These are phyloP conservation scores for Melanaphis sacchari DNA, from an alignment of 1,140 invertebrate genomes.

Conservation along the genomic window DNA sequence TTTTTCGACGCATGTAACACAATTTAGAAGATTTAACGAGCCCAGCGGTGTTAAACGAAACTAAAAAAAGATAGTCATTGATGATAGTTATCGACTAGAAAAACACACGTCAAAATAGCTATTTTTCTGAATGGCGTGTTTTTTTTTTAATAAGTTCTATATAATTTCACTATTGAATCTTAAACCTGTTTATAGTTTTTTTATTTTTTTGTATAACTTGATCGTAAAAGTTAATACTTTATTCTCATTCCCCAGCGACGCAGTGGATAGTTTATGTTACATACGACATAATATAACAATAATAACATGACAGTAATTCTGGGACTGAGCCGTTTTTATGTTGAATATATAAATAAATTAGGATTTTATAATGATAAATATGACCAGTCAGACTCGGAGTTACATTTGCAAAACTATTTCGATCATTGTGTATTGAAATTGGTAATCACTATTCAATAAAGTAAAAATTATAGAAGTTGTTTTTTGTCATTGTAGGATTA, in stretches of 20 bases:
- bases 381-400: neutral
- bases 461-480: neutral
- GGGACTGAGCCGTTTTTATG: constrained; percentile 17
- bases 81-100: neutral
- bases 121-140: neutral
- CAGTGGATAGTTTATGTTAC: neutral
- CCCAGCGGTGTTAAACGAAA: no score
- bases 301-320: constrained; percentile 36
- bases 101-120: neutral
- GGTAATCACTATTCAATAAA: neutral
- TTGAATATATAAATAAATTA: neutral
- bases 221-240: constrained; percentile 46
- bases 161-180: neutral
- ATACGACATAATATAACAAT: neutral
- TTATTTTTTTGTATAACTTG: neutral
- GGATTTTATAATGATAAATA: neutral
- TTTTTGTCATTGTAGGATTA: neutral
- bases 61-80: neutral
- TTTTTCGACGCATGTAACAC: neutral
- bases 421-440: neutral
- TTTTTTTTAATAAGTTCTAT: neutral
- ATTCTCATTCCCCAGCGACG: constrained; percentile 27
- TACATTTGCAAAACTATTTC: neutral
- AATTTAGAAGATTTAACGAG: neutral
- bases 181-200: constrained; percentile 9